Conservation (phyloP, 1,140 invertebrate species). For the Bombus difficillimus region DNA sequence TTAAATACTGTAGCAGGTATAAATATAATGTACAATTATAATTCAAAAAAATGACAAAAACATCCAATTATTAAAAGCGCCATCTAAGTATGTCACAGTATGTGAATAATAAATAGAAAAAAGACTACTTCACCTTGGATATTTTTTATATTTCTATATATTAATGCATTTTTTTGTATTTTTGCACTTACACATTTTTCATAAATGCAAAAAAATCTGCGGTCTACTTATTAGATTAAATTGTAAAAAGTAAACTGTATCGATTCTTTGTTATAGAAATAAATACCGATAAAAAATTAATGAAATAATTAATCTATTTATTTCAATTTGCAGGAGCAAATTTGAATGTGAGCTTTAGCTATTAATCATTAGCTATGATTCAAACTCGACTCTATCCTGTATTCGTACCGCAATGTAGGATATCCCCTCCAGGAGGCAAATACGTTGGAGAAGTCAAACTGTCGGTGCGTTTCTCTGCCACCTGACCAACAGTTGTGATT, state of each 20-base stretch:
- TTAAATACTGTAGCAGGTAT: neutral
- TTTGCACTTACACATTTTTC: too few relatives aligned
- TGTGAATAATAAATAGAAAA: too few relatives aligned
- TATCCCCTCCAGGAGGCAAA: constrained; percentile 69
- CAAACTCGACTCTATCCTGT: neutral
- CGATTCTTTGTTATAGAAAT: neutral
- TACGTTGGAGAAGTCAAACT: constrained; percentile 47
- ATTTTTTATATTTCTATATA: too few relatives aligned
- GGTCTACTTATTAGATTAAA: neutral
- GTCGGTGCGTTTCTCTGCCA: constrained; percentile 41
- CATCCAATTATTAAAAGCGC: neutral
- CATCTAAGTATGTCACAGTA: neutral
- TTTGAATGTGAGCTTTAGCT: neutral
- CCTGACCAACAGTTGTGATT: constrained; percentile 71
- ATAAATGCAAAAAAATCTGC: neutral
- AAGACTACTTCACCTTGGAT: too few relatives aligned
- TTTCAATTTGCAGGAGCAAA: neutral
- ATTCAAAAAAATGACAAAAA: neutral
- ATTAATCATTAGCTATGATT: neutral
- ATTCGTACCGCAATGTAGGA: constrained; percentile 41
- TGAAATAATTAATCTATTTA: neutral
- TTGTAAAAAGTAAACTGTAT: neutral
- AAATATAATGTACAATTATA: neutral
- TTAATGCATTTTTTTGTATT: too few relatives aligned
- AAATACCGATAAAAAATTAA: neutral